phyloP scores from a whole-genome alignment of 2,888 invertebrate genomes.

The Troides oblongomaculatus region DNA sequence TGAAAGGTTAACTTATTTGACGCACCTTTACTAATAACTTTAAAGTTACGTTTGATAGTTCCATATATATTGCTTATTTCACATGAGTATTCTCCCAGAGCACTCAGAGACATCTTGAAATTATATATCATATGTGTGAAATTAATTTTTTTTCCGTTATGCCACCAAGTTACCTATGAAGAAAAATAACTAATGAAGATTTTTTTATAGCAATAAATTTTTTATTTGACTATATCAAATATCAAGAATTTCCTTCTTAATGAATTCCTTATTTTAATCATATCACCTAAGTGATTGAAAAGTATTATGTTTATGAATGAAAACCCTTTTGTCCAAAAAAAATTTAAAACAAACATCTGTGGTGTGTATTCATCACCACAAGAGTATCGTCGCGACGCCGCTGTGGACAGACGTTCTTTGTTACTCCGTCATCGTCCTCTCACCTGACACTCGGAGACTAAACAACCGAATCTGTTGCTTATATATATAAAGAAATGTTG shows the following conservation, averaged over 20 bases:
- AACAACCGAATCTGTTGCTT: too few relatives aligned
- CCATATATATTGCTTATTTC: constrained; percentile 50
- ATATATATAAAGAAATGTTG: too few relatives aligned
- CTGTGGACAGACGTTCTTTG: too few relatives aligned
- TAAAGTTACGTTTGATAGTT: constrained; percentile 43
- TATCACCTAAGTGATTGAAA: too few relatives aligned
- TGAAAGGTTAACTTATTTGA: neutral
- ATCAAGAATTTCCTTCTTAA: neutral
- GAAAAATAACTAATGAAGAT: neutral
- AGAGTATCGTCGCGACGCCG: too few relatives aligned
- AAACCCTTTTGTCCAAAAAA: too few relatives aligned
- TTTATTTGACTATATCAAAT: neutral
- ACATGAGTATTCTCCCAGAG: constrained; percentile 52
- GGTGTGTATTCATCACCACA: too few relatives aligned
- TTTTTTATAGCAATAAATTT: neutral
- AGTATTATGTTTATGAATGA: too few relatives aligned
- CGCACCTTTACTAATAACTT: constrained; percentile 44
- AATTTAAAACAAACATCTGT: too few relatives aligned
- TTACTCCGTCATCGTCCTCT: too few relatives aligned
- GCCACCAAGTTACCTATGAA: constrained; percentile 49
- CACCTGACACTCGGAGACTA: too few relatives aligned
- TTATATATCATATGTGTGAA: constrained; percentile 34
- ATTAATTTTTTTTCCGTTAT: constrained; percentile 39
- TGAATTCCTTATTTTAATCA: too few relatives aligned
- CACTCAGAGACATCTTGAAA: constrained; percentile 38